Evolutionary conservation across 37 sponge, comb jelly and placozoan species (phyloP).

Genomic region (Oopsacas minuta): DNA sequence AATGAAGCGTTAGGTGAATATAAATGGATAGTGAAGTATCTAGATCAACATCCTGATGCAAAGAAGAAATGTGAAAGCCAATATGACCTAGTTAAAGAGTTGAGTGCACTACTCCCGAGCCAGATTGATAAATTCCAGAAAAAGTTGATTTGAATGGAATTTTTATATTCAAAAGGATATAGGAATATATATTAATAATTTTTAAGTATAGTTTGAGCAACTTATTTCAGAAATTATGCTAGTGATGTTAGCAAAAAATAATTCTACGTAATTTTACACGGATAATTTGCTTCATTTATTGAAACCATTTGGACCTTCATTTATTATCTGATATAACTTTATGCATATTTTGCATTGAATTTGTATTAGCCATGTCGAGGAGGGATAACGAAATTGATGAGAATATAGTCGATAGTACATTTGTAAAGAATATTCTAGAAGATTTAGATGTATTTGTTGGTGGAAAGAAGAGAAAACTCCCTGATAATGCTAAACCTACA

Average conservation of each 20-base stretch:
- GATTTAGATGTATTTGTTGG: neutral
- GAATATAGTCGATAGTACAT: neutral
- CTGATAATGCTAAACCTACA: neutral
- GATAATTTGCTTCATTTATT: neutral
- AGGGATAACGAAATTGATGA: neutral
- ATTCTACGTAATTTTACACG: neutral
- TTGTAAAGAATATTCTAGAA: neutral
- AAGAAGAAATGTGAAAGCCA: neutral
- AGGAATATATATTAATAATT: no score
- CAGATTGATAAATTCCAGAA: neutral
- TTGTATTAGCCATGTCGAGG: neutral
- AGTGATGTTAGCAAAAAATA: neutral
- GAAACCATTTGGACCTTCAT: neutral
- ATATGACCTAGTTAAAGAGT: neutral
- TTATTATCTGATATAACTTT: no score
- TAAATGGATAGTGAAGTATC: slow-evolving; percentile 8
- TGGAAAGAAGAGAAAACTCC: neutral
- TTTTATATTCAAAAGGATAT: no score
- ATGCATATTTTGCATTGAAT: no score
- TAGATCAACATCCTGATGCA: neutral
- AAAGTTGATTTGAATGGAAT: neutral
- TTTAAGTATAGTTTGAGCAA: no score
- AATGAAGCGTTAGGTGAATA: slow-evolving; percentile 2
- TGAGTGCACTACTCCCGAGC: neutral
- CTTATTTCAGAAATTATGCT: no score